These are phyloP conservation scores for Ephydatia muelleri DNA, from an alignment of 37 sponge, comb jelly and placozoan genomes.

Conservation along the genomic window DNA sequence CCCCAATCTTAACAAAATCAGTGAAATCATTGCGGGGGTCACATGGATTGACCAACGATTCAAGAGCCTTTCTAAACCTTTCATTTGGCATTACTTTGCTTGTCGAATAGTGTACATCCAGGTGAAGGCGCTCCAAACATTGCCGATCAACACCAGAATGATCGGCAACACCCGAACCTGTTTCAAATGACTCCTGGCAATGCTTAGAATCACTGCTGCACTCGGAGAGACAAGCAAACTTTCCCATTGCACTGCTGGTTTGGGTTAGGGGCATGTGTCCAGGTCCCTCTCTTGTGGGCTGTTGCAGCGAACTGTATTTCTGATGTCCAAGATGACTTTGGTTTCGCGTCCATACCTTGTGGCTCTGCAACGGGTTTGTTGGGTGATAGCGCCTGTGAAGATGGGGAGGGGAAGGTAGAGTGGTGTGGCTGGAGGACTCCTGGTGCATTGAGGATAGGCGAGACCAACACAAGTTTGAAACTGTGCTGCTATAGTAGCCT, in stretches of 20 bases:
- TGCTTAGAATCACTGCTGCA: too few relatives aligned
- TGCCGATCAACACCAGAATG: too few relatives aligned
- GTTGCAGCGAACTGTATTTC: slow-evolving; percentile 11
- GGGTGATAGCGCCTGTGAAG: not conserved
- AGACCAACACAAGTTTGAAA: slow-evolving; percentile 44
- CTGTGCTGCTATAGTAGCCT: slow-evolving; percentile 60
- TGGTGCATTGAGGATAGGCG: slow-evolving; percentile 50
- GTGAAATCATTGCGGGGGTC: slow-evolving; percentile 36
- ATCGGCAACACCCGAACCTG: too few relatives aligned
- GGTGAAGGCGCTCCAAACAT: too few relatives aligned
- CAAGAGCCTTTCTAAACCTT: slow-evolving; percentile 48
- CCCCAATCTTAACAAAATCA: slow-evolving; percentile 71
- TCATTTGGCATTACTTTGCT: slow-evolving; percentile 34
- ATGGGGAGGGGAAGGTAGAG: not conserved
- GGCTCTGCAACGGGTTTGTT: not conserved
- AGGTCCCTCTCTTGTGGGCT: not conserved
- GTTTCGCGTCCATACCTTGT: not conserved
- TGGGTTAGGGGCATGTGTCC: too few relatives aligned
- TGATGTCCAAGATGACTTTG: not conserved
- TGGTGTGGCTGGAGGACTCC: slow-evolving; percentile 7
- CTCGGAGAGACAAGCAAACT: too few relatives aligned
- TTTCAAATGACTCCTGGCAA: too few relatives aligned
- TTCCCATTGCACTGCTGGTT: too few relatives aligned
- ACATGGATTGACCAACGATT: slow-evolving; percentile 28
- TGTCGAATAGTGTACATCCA: too few relatives aligned